Conservation (phyloP, 2,797 vertebrate species). For the Gymnodraco acuticeps region DNA sequence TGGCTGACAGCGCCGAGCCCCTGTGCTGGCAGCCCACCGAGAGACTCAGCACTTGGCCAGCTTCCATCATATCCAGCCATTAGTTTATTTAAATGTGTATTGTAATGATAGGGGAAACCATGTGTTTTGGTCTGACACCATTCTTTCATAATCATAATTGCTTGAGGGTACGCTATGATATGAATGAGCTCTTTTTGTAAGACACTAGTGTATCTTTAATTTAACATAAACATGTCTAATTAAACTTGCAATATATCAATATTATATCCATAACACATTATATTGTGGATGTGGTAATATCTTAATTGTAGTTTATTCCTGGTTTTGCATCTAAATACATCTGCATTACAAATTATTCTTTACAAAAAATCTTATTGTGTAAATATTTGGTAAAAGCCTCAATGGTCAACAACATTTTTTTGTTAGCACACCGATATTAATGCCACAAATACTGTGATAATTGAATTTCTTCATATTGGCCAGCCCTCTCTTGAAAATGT, state of each 20-base stretch:
- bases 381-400: too few relatives aligned
- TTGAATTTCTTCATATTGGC: too few relatives aligned
- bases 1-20: conserved; percentile 68
- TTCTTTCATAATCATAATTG: neutral
- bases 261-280: too few relatives aligned
- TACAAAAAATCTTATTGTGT: too few relatives aligned
- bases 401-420: too few relatives aligned
- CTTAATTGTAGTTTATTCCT: too few relatives aligned
- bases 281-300: conserved; percentile 13
- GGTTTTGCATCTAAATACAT: too few relatives aligned
- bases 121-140: conserved; percentile 4
- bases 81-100: conserved; percentile 28
- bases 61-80: conserved; percentile 20
- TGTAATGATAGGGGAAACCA: neutral
- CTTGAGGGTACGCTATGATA: neutral
- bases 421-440: too few relatives aligned
- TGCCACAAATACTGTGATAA: too few relatives aligned
- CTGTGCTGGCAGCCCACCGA: conserved; percentile 30
- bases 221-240: neutral
- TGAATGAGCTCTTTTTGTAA: neutral
- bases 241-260: neutral
- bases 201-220: neutral
- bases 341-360: too few relatives aligned
- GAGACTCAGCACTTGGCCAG: conserved; percentile 54
- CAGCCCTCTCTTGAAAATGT: too few relatives aligned